Conservation (phyloP, 2,797 vertebrate genomes). For the Carcharodon carcharias region DNA sequence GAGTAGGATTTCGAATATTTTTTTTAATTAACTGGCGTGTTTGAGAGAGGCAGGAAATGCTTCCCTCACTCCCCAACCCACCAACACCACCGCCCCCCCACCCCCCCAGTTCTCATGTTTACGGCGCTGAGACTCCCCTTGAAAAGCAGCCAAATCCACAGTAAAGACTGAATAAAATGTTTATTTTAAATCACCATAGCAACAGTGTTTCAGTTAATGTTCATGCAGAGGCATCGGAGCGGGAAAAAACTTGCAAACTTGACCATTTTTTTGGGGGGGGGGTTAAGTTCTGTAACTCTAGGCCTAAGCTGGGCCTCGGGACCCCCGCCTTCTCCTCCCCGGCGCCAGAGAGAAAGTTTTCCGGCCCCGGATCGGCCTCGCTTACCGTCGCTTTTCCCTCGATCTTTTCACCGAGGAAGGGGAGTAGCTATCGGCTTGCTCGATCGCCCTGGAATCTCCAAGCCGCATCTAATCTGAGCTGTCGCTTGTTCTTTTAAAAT, state of each 20-base stretch:
- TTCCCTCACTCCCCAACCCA: background rate
- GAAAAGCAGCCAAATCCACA: background rate
- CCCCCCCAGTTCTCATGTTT: background rate
- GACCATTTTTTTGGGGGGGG: too few species aligned
- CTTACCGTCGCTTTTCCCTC: background rate
- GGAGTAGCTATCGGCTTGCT: background rate
- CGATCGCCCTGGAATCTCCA: background rate
- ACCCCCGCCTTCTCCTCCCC: slow-evolving; percentile 4
- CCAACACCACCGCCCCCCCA: background rate
- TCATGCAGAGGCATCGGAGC: background rate
- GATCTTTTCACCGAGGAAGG: background rate
- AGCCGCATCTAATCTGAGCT: background rate
- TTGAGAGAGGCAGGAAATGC: background rate
- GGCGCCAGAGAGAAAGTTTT: background rate
- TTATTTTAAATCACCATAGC: background rate
- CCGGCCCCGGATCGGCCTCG: background rate
- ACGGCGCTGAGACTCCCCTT: background rate
- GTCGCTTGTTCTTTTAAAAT: background rate
- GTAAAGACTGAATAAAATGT: background rate
- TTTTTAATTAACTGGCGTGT: background rate
- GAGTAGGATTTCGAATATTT: background rate
- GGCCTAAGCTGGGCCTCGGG: slow-evolving; percentile 20
- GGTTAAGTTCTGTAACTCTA: too few species aligned
- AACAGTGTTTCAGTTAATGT: background rate
- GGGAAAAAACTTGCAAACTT: too few species aligned